phyloP scores from a whole-genome alignment of 2,888 invertebrate genomes.

The Cataglyphis livida region DNA sequence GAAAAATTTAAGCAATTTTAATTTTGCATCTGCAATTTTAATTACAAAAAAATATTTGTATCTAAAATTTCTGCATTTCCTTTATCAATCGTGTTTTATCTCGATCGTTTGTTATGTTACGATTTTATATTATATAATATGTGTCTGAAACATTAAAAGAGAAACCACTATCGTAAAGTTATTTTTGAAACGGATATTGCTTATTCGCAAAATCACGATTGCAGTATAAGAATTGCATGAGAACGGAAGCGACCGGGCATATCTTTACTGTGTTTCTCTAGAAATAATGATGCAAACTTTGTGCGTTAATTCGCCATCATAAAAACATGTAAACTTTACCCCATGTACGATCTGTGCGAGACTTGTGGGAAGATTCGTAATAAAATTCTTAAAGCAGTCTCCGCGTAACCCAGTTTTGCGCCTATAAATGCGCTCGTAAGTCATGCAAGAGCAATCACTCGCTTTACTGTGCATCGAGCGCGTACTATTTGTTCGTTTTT shows the following conservation, averaged over 20 bases:
- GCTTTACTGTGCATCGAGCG: conserved; percentile 67
- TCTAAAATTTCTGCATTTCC: background rate
- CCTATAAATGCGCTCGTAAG: conserved; percentile 68
- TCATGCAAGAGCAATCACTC: conserved; percentile 73
- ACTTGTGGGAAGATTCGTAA: conserved; percentile 62
- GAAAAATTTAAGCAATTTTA: background rate
- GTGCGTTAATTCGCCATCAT: conserved; percentile 52
- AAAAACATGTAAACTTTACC: conserved; percentile 71
- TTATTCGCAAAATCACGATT: background rate
- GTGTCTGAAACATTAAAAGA: background rate
- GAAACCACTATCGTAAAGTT: background rate
- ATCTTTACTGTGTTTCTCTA: conserved; percentile 36
- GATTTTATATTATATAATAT: background rate
- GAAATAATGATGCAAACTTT: conserved; percentile 42
- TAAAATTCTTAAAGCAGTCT: conserved; percentile 76
- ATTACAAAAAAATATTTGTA: background rate
- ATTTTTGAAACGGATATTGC: background rate
- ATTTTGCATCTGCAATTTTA: background rate
- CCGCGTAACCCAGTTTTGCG: conserved; percentile 75
- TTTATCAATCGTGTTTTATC: background rate
- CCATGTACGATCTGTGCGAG: conserved; percentile 41
- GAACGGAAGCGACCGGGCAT: background rate
- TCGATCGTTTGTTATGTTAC: background rate
- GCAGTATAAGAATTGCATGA: background rate
- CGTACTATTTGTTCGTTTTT: conserved; percentile 54